Conservation (phyloP, 2,113 vertebrate genomes). For the Typhlomys cinereus region DNA sequence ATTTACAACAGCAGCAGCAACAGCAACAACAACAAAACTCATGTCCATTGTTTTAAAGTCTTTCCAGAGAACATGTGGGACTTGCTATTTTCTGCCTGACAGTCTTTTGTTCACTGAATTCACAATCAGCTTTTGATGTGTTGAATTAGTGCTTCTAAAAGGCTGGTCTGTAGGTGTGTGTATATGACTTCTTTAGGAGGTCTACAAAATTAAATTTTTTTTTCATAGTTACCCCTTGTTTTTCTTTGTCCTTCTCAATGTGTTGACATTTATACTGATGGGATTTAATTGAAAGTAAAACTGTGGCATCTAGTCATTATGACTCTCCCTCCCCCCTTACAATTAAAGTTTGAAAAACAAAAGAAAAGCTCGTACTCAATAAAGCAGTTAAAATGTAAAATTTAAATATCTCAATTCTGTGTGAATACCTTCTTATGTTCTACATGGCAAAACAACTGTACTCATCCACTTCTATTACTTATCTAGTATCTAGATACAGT, state of each 20-base stretch:
- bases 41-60: background rate
- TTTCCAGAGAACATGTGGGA: background rate
- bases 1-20: no score
- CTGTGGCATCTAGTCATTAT: no score
- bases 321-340: background rate
- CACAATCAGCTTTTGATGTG: background rate
- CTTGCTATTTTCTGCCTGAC: background rate
- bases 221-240: background rate
- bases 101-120: background rate
- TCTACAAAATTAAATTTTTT: background rate
- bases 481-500: background rate
- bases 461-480: background rate
- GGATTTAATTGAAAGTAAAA: no score
- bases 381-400: background rate
- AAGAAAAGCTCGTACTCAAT: background rate
- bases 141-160: background rate
- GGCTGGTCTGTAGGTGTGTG: background rate
- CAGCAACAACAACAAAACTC: background rate
- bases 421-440: background rate
- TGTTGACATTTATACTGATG: background rate
- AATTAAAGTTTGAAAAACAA: background rate
- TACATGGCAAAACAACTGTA: background rate
- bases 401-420: background rate
- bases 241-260: constrained; percentile 14
- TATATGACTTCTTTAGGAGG: background rate